phyloP scores from a whole-genome alignment of 2,888 invertebrate genomes.

The Apodemia duryi region DNA sequence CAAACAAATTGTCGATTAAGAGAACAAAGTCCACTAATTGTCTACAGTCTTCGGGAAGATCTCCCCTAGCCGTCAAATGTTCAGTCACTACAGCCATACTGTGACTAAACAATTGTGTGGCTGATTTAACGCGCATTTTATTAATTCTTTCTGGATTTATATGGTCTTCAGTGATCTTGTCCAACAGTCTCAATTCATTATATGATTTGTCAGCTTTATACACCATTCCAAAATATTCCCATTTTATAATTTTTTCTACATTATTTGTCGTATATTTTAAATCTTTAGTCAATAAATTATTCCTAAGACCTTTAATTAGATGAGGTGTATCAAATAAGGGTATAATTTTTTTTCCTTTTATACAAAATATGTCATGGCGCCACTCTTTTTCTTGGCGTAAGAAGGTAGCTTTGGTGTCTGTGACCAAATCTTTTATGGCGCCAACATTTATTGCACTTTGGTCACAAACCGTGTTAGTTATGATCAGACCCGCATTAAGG shows the following conservation, averaged over 20 bases:
- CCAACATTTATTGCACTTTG: slow-evolving; percentile 35
- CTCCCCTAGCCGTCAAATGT: slow-evolving; percentile 28
- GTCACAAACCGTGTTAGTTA: slow-evolving; percentile 30
- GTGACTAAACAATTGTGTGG: slow-evolving; percentile 24
- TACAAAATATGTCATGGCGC: slow-evolving; percentile 26
- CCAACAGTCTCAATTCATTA: slow-evolving; percentile 20
- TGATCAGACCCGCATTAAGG: slow-evolving; percentile 25
- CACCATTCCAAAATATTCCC: slow-evolving; percentile 23
- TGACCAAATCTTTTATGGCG: slow-evolving; percentile 31
- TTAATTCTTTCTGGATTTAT: slow-evolving; percentile 22
- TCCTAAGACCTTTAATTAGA: slow-evolving; percentile 36
- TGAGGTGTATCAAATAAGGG: slow-evolving; percentile 36
- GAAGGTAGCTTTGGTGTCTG: background rate
- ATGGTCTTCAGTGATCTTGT: slow-evolving; percentile 22
- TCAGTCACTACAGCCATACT: slow-evolving; percentile 26
- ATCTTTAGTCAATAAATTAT: slow-evolving; percentile 22
- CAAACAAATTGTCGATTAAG: slow-evolving; percentile 27
- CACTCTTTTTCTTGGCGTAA: slow-evolving; percentile 20
- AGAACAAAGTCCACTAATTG: slow-evolving; percentile 23
- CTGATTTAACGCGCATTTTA: slow-evolving; percentile 26
- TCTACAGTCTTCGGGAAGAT: slow-evolving; percentile 26
- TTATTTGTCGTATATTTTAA: slow-evolving; percentile 12
- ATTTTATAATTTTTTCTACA: slow-evolving; percentile 23
- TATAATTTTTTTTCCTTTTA: slow-evolving; percentile 28
- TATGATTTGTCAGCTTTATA: slow-evolving; percentile 15